These are phyloP conservation scores for Psophia crepitans DNA, from an alignment of 2,113 vertebrate species.

Conservation along the genomic window DNA sequence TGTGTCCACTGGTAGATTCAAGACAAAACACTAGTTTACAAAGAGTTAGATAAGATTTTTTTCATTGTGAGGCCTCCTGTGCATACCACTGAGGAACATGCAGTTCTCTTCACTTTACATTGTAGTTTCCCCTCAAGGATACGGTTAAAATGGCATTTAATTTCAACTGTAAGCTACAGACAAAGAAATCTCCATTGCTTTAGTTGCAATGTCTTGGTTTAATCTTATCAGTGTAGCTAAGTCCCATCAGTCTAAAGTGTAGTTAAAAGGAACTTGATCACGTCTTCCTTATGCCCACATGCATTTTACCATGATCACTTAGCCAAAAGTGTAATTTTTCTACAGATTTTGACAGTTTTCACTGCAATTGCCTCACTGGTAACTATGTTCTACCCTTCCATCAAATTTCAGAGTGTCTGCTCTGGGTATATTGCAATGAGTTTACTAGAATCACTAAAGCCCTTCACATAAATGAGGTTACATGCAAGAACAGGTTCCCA, in stretches of 20 bases:
- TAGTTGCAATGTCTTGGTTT: not conserved
- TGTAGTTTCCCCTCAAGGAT: slow-evolving; percentile 47
- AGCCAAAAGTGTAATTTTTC: not conserved
- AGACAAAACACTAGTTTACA: slow-evolving; percentile 64
- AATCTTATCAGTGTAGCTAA: slow-evolving; percentile 9
- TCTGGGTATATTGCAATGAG: not conserved
- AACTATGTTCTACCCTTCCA: not conserved
- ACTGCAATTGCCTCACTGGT: not conserved
- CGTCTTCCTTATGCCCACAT: not conserved
- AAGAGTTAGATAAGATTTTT: slow-evolving; percentile 58
- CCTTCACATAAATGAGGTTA: not conserved
- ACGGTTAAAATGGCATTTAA: not conserved
- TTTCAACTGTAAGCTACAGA: slow-evolving; percentile 1
- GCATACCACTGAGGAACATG: not conserved
- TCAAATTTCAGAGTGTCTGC: not conserved
- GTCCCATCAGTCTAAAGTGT: not conserved
- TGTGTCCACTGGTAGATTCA: not conserved
- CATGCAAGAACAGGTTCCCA: not conserved
- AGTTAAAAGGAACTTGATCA: not conserved
- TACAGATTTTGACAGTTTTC: not conserved
- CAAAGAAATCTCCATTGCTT: not conserved
- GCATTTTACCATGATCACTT: not conserved
- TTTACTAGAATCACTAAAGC: not conserved
- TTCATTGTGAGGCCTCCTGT: slow-evolving; percentile 19
- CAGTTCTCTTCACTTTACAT: not conserved